Evolutionary conservation across 2,888 invertebrate genomes (phyloP).

Genomic region (Xanthorhoe designata): DNA sequence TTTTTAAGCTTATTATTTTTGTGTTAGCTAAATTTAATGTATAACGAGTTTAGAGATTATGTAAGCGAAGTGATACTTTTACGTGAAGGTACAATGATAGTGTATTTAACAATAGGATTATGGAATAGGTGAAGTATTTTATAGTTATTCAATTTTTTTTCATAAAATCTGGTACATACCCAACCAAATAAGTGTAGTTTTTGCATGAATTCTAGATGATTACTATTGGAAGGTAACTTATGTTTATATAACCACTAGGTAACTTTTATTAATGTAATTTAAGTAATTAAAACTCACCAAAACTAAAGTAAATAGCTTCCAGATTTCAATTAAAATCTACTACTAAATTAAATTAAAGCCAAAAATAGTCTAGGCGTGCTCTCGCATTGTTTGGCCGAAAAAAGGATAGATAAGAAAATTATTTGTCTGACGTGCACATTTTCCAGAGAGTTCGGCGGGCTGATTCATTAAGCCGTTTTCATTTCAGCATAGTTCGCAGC

Average conservation of each 20-base stretch:
- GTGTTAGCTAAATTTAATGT: not conserved
- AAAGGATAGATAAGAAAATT: conserved; percentile 61
- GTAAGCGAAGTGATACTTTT: no score
- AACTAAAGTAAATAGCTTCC: conserved; percentile 11
- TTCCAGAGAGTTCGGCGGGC: conserved; percentile 49
- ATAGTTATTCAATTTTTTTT: no score
- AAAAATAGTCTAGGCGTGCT: conserved; percentile 21
- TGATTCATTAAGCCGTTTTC: conserved; percentile 8
- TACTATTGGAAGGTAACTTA: not conserved
- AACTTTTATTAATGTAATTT: not conserved
- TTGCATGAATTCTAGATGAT: not conserved
- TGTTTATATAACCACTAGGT: not conserved
- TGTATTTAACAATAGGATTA: no score
- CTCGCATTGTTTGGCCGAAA: conserved; percentile 28
- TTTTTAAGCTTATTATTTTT: not conserved
- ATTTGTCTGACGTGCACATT: conserved; percentile 67
- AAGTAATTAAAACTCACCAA: conserved; percentile 1
- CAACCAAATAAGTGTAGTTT: no score
- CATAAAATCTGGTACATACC: no score
- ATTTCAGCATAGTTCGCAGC: not conserved
- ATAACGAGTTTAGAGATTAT: no score
- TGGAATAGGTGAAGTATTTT: no score
- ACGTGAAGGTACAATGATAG: no score
- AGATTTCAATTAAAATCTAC: conserved; percentile 14
- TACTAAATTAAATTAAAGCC: conserved; percentile 25